Evolutionary conservation across 2,113 vertebrate species (phyloP), one percentile per base, ranked within the genome.

Genomic region (Halcyon senegalensis): DNA sequence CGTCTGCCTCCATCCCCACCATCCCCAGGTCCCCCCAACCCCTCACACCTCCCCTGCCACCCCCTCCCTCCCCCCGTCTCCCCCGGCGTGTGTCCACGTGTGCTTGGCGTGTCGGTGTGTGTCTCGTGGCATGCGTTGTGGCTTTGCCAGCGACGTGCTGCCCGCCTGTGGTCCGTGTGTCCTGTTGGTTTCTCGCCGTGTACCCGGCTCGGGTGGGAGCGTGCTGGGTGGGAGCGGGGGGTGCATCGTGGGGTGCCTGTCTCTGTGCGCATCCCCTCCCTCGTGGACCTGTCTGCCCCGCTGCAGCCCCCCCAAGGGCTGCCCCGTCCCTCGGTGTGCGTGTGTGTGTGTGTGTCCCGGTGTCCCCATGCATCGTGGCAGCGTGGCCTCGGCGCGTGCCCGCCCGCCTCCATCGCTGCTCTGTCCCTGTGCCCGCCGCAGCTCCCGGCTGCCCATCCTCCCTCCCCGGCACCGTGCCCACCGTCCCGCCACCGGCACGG

Each of bases 371-470:
- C 72, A 11, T 58, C 2, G 19, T 35, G 91, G 48, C 63, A 43
- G 67, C 5, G 62, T 16, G 70, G 94, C 91, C 87, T 28, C 24
- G 55, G 87, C 8, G 28, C 37, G 19, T 63, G 66, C 90, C 93
- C 46, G 3, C 62, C 87, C n/a, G 73, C 69, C 84, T 76, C 92
- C 72, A 50, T 80, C 14, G 31, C 93, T 86, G 66, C 93, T 93
- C 88, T 81, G 64, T 84, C 96, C 91, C 82, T 86, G 78, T 46
- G 95, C 96, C 91, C 94, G 64, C 66, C 5, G 14, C 55, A 15
- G 16, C 82, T 72, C 70, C 76, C 18, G 93, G 97, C 96, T 96
- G 94, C 97, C 95, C 70, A n/a, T 87, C 91, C 81, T 96, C 51
- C 82, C 64, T 18, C 56, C 74, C 67, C 3, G 25, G 48, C 85